A percentile compares a stretch with the other conserved stretches of the same genome.
phyloP scores from a whole-genome alignment of 2,113 vertebrate species.

The Phalacrocorax pelagicus region DNA sequence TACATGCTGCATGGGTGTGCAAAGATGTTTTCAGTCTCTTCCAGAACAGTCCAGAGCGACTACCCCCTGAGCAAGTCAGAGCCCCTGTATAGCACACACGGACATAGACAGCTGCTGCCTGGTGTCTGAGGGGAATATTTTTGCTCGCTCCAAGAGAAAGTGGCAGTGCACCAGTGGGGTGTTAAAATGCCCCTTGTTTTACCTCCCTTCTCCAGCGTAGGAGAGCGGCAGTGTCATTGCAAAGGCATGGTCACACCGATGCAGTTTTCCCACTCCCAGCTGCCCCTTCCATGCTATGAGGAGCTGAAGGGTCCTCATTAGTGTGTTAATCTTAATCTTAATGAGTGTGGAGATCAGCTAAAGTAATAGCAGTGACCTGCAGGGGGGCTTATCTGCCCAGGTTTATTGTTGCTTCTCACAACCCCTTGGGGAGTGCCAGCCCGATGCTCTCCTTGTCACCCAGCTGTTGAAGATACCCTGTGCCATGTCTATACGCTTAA shows the following conservation, averaged over 20 bases:
- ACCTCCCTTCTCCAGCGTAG: background rate
- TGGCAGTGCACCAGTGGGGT: background rate
- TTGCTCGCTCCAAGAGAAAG: background rate
- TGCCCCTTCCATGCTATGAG: background rate
- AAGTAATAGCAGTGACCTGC: conserved; percentile 33
- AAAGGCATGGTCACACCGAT: rapidly evolving
- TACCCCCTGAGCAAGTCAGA: background rate
- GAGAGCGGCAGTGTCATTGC: background rate
- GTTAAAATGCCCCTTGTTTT: background rate
- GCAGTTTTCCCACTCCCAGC: background rate
- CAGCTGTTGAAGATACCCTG: background rate
- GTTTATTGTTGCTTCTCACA: background rate
- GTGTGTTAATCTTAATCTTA: background rate
- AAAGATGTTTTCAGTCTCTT: background rate
- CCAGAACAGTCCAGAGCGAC: background rate
- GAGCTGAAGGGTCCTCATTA: background rate
- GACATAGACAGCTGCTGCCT: background rate
- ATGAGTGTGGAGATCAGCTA: background rate
- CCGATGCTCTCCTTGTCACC: background rate
- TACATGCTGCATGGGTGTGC: background rate
- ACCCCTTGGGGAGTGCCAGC: background rate
- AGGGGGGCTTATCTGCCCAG: conserved; percentile 23
- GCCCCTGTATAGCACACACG: rapidly evolving
- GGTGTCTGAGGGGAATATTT: background rate
- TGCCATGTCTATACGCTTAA: background rate